These are phyloP conservation scores for Amphipoea oculea DNA, from an alignment of 2,888 invertebrate genomes.

Conservation along the genomic window DNA sequence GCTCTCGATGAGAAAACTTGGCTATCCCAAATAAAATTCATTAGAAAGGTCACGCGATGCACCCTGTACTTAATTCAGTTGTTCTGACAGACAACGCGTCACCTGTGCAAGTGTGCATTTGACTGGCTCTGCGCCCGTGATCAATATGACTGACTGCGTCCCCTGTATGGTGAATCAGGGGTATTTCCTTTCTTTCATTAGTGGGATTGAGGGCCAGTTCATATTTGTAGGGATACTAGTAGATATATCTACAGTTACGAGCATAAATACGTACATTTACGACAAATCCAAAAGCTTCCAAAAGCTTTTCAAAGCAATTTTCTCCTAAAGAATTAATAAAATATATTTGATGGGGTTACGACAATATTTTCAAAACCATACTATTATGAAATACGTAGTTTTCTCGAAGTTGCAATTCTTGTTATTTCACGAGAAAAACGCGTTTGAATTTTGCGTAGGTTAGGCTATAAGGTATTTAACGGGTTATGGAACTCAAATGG, in stretches of 20 bases:
- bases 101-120: constrained; percentile 1
- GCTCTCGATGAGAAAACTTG: no score
- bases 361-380: background rate
- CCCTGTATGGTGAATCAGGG: constrained; percentile 36
- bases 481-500: background rate
- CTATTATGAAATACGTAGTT: no score
- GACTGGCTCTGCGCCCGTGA: constrained; percentile 9
- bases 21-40: background rate
- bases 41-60: background rate
- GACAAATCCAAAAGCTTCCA: background rate
- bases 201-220: background rate
- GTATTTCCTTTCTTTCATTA: constrained; percentile 23
- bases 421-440: background rate
- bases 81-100: background rate
- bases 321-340: background rate
- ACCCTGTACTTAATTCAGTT: background rate
- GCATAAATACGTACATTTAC: background rate
- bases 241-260: background rate
- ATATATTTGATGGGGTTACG: background rate
- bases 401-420: background rate
- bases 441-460: background rate
- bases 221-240: background rate
- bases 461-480: background rate
- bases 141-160: constrained; percentile 9
- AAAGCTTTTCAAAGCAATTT: no score